phyloP scores from a whole-genome alignment of 2,797 vertebrate species.

The Periophthalmus magnuspinnatus region DNA sequence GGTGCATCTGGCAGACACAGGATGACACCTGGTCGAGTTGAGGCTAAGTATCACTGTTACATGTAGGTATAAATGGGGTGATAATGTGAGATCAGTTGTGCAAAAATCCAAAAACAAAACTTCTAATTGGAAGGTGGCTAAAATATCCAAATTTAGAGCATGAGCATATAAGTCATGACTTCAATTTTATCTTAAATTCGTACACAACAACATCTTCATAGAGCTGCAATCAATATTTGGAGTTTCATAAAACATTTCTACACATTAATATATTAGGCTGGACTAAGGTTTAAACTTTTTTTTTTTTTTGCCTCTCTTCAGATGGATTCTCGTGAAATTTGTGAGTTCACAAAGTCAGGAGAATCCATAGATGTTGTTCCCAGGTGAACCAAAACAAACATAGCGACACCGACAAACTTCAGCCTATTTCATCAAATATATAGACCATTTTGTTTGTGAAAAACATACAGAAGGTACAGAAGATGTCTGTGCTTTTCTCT shows the following conservation, averaged over 20 bases:
- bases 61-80: not conserved
- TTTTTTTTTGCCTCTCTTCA: no score
- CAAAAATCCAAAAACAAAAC: not conserved
- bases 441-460: no score
- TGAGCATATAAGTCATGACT: not conserved
- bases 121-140: not conserved
- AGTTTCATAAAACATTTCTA: not conserved
- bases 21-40: constrained; percentile 41
- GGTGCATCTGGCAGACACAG: not conserved
- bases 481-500: no score
- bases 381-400: no score
- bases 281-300: not conserved
- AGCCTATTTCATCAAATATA: no score
- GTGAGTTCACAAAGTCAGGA: no score
- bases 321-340: no score
- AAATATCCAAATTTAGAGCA: not conserved
- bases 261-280: not conserved
- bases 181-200: not conserved
- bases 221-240: not conserved
- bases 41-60: not conserved
- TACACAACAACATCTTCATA: not conserved
- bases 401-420: no score
- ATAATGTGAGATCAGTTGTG: not conserved
- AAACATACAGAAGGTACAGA: no score
- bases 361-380: no score